A percentile compares a stretch with the other conserved stretches of the same genome.
These are phyloP conservation scores for Halictus quadricinctus DNA, from an alignment of 2,888 invertebrate genomes.

Conservation along the genomic window DNA sequence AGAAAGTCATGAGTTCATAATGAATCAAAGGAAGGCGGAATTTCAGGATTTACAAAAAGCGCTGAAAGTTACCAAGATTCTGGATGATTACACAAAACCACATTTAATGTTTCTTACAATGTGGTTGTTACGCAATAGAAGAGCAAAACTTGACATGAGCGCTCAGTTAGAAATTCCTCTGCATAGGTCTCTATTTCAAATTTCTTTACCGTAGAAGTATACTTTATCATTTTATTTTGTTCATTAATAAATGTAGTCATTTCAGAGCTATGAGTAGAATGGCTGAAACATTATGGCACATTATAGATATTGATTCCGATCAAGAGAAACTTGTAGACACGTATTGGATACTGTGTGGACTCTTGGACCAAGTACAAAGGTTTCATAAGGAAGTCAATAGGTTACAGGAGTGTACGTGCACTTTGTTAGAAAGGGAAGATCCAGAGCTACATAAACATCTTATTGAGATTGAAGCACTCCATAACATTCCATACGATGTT, in stretches of 20 bases:
- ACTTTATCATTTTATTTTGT: not conserved
- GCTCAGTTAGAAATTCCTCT: constrained; percentile 77
- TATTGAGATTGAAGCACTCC: constrained; percentile 86
- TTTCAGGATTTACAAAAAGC: constrained; percentile 90
- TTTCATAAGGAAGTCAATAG: constrained; percentile 87
- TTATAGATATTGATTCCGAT: constrained; percentile 86
- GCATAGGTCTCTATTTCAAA: constrained; percentile 70
- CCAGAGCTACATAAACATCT: constrained; percentile 88
- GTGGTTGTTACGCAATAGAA: constrained; percentile 91
- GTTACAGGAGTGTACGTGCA: constrained; percentile 87
- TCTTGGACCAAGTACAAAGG: constrained; percentile 88
- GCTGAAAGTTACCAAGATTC: constrained; percentile 87
- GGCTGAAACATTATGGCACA: constrained; percentile 87
- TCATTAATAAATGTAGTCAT: constrained; percentile 26
- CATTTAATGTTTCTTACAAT: constrained; percentile 89
- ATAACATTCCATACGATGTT: constrained; percentile 87
- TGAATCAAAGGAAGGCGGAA: constrained; percentile 89
- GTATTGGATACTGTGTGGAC: constrained; percentile 92
- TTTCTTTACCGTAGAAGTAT: not conserved
- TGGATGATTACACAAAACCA: constrained; percentile 86
- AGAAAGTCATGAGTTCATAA: constrained; percentile 90
- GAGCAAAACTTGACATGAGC: constrained; percentile 83
- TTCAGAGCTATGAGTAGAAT: constrained; percentile 79
- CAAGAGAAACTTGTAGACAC: constrained; percentile 85
- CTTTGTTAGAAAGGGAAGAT: constrained; percentile 91